A percentile compares a stretch with the other conserved stretches of the same genome.
Evolutionary conservation across 2,888 invertebrate species (phyloP).

Genomic region (Rhagonycha fulva): DNA sequence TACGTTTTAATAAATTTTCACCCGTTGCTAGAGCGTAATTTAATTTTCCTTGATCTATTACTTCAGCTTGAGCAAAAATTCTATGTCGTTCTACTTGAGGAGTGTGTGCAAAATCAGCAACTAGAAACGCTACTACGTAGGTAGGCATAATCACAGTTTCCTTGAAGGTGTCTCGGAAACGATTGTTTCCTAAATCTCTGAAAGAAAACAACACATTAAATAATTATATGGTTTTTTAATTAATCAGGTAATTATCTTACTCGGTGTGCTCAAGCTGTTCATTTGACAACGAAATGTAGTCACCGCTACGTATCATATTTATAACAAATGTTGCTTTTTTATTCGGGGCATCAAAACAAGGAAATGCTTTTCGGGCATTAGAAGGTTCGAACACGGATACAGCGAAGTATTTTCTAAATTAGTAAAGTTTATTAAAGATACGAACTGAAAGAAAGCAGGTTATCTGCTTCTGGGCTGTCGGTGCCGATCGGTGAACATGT

Average conservation of each 20-base stretch:
- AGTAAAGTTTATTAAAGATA: not conserved
- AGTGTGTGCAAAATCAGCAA: constrained; percentile 58
- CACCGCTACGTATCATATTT: constrained; percentile 44
- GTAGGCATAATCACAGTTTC: constrained; percentile 65
- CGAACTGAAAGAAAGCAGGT: not conserved
- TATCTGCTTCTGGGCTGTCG: not conserved
- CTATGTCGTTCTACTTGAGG: constrained; percentile 47
- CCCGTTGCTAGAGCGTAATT: constrained; percentile 55
- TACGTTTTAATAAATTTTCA: constrained; percentile 51
- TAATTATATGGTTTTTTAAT: not conserved
- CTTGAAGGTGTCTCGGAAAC: constrained; percentile 11
- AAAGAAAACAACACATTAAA: not conserved
- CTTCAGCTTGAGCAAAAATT: constrained; percentile 40
- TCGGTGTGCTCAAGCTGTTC: not conserved
- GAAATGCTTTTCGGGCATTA: constrained; percentile 70
- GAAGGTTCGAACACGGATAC: constrained; percentile 70
- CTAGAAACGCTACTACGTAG: constrained; percentile 76
- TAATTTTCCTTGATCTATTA: constrained; percentile 43
- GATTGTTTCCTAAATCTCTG: constrained; percentile 13
- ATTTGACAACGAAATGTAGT: constrained; percentile 24
- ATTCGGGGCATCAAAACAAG: constrained; percentile 73
- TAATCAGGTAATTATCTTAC: not conserved
- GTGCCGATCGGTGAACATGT: not conserved
- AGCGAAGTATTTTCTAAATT: constrained; percentile 47
- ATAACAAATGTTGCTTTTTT: constrained; percentile 50